Evolutionary conservation across 1,140 invertebrate genomes (phyloP).

Genomic region (Melipona quadrifasciata): DNA sequence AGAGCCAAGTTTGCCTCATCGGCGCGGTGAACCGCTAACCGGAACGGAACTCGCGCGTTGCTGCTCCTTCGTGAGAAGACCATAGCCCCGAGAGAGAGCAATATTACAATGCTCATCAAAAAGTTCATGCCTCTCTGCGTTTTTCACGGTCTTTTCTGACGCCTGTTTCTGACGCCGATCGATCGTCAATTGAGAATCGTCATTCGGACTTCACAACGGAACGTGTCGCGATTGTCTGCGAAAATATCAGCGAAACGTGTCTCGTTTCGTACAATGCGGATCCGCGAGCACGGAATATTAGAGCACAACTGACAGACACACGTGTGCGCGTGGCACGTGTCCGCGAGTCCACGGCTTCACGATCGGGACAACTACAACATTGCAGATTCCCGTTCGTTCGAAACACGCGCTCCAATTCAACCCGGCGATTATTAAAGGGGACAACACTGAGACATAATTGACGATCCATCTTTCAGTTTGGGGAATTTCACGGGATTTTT

Average conservation of each 20-base stretch:
- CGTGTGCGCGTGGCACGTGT: no score
- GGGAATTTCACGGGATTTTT: no score
- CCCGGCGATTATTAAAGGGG: no score
- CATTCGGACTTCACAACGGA: not conserved
- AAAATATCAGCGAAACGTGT: not conserved
- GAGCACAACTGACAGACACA: no score
- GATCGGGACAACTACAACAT: no score
- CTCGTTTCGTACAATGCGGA: not conserved
- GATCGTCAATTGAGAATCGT: not conserved
- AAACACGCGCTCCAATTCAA: no score
- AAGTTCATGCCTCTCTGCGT: not conserved
- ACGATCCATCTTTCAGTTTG: no score
- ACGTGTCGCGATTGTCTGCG: not conserved
- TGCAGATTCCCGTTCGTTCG: no score
- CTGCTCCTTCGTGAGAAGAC: not conserved
- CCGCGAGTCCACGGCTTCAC: no score
- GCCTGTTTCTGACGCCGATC: not conserved
- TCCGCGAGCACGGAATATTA: no score
- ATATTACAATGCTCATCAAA: not conserved
- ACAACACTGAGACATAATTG: no score
- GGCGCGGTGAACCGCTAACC: not conserved
- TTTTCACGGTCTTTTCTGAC: not conserved
- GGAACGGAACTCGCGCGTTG: not conserved
- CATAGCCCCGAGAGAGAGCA: not conserved
- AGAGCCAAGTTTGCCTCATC: not conserved